Conservation (phyloP, 2,888 invertebrate genomes). For the Dusona sp. region DNA sequence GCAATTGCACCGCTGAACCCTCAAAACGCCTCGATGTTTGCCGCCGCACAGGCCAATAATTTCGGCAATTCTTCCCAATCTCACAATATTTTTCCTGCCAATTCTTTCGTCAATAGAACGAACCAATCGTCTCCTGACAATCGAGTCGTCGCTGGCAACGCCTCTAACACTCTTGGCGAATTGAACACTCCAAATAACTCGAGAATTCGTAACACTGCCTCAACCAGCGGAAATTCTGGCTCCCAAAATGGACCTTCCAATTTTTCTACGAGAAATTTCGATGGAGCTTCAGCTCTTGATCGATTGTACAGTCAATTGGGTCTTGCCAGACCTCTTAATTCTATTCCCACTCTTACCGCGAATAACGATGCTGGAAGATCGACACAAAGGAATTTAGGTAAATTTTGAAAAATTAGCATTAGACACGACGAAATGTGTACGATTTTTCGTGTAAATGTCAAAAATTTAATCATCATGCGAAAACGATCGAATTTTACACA, state of each 20-base stretch:
- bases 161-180: constrained; percentile 11
- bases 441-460: neutral
- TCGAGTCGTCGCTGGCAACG: neutral
- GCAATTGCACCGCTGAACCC: constrained; percentile 17
- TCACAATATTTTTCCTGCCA: constrained; percentile 34
- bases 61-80: constrained; percentile 17
- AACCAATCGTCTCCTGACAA: constrained; percentile 4
- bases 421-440: neutral
- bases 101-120: constrained; percentile 11
- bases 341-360: neutral
- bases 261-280: constrained; percentile 15
- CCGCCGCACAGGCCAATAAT: neutral
- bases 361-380: constrained; percentile 9
- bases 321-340: neutral
- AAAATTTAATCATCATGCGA: neutral
- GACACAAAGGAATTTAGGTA: constrained; percentile 48
- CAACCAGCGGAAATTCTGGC: constrained; percentile 16
- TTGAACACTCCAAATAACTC: neutral
- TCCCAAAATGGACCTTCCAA: constrained; percentile 6
- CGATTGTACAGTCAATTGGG: constrained; percentile 46
- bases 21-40: constrained; percentile 24
- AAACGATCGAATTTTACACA: neutral
- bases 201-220: constrained; percentile 25
- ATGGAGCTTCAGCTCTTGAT: constrained; percentile 46
- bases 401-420: neutral